Base-by-base conservation (phyloP, 2,113 vertebrate genomes). In the Gymnobelideus leadbeateri region DNA sequence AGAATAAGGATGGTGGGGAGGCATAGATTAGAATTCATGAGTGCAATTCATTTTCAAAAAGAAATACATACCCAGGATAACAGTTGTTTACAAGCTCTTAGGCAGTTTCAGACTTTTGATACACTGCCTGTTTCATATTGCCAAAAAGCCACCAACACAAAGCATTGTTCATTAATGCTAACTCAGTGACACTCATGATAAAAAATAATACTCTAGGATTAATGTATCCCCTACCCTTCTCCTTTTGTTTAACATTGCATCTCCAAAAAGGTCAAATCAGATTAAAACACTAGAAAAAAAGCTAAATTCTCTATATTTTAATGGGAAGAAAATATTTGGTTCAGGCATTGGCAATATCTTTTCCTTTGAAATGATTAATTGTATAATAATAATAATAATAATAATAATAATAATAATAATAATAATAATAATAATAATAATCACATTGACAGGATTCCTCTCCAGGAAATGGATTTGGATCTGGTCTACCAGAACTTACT, bases 281-380 rank as follows among this genome's bases (percentile, higher is more conserved):
- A 94, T 50, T 10, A 89, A 26, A 92, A 89, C 11, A 49, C 5
- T 6, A 94, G n/a, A 49, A 25, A 31, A 54, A 47, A 91, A 77
- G 43, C 47, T 25, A 50, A 77, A 68, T 28, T 89, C 53, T 91
- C 54, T 47, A n/a, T 94, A n/a, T 19, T 77, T 77, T 77, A 31
- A n/a, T 14, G 16, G 14, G 4, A 31, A 68, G 57, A 77, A 19
- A 77, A 19, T 77, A 77, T 77, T 77, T 77, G 61, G 37, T 94
- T 89, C 28, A 26, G 37, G 54, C 24, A 96, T 91, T 89, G 61
- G 43, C 50, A 92, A 54, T 37, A 54, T 50, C 43, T 16, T 3
- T 53, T 51, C 92, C 28, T 50, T 92, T 92, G 92, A 43, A 93
- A 93, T 95, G 26, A 47, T 31, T 23, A 92, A 61, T 10, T 57